Conservation (phyloP, 2,797 vertebrate species). For the Percopsis omiscomaycus region DNA sequence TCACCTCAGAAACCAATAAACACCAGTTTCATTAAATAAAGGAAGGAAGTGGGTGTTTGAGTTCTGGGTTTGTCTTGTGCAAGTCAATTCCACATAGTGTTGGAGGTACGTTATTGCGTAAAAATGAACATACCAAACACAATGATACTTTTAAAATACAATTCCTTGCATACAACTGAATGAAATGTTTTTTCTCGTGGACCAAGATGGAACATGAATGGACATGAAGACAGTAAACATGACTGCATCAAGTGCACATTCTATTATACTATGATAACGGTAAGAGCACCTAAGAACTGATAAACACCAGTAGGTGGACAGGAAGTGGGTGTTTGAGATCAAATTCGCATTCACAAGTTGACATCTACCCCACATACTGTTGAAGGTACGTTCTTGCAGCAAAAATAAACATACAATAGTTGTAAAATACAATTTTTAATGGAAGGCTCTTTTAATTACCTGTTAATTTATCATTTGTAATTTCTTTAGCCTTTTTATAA, state of each 20-base stretch:
- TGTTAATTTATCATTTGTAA: neutral
- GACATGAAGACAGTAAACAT: neutral
- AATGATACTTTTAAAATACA: too few species aligned
- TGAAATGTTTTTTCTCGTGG: too few species aligned
- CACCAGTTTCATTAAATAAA: too few species aligned
- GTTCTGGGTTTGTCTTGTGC: too few species aligned
- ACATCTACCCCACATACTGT: slow-evolving; percentile 42
- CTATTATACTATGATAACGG: neutral
- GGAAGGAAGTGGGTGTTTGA: too few species aligned
- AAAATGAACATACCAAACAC: too few species aligned
- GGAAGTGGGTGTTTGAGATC: slow-evolving; percentile 43
- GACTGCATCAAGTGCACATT: neutral
- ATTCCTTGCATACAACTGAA: too few species aligned
- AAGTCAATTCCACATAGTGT: too few species aligned
- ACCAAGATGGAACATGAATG: too few species aligned
- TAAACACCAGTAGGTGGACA: slow-evolving; percentile 20
- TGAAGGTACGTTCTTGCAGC: slow-evolving; percentile 36
- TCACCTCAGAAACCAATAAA: too few species aligned
- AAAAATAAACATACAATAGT: slow-evolving; percentile 21
- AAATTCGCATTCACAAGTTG: slow-evolving; percentile 66
- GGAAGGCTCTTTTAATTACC: neutral
- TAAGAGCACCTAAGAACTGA: slow-evolving; percentile 6
- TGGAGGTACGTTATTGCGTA: too few species aligned
- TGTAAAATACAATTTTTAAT: slow-evolving; percentile 12
- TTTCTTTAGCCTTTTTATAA: slow-evolving; percentile 6